Evolutionary conservation across 1,140 invertebrate genomes (phyloP).

Genomic region (Berghia stephanieae): DNA sequence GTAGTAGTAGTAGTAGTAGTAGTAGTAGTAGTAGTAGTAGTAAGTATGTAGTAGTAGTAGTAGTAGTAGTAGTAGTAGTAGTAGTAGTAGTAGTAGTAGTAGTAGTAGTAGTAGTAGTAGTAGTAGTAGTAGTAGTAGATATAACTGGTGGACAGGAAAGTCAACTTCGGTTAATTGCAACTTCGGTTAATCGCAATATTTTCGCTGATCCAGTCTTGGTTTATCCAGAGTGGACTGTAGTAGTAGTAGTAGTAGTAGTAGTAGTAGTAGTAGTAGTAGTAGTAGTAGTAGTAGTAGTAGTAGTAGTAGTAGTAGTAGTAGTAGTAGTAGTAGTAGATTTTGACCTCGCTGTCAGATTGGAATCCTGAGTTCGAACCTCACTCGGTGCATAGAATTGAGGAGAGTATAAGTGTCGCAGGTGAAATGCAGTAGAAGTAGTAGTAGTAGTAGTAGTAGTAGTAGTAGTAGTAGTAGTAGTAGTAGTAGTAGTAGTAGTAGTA

Average conservation of each 20-base stretch:
- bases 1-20: slow-evolving; percentile 9
- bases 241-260: neutral
- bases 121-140: neutral
- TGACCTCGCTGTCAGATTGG: neutral
- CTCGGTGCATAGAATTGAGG: too few relatives aligned
- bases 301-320: neutral
- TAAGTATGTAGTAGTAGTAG: too few relatives aligned
- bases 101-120: neutral
- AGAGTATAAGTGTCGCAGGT: too few relatives aligned
- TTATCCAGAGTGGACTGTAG: too few relatives aligned
- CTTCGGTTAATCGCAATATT: too few relatives aligned
- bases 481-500: slow-evolving; percentile 8
- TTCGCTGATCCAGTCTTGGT: too few relatives aligned
- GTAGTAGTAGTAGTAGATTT: neutral
- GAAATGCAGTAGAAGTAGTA: neutral
- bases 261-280: neutral
- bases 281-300: neutral
- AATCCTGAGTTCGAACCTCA: neutral
- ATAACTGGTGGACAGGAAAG: too few relatives aligned
- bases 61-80: slow-evolving; percentile 13
- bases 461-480: neutral
- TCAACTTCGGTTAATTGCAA: too few relatives aligned
- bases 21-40: neutral
- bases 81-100: neutral
- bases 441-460: neutral